phyloP scores from a whole-genome alignment of 1,140 invertebrate genomes.

The Orchestia grillus region DNA sequence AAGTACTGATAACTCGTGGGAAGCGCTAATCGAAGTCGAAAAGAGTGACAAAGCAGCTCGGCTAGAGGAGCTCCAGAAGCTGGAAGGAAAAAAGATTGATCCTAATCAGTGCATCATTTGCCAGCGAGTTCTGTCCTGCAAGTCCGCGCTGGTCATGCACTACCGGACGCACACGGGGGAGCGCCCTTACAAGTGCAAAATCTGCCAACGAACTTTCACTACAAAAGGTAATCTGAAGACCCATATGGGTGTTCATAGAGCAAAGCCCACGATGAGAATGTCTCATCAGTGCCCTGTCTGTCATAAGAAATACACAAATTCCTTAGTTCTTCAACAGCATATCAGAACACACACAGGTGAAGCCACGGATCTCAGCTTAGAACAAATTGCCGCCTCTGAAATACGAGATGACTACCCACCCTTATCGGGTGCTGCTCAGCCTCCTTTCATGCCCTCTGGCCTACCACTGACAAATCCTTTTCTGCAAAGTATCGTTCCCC shows the following conservation, averaged over 20 bases:
- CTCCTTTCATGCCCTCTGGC: conserved; percentile 70
- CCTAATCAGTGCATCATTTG: conserved; percentile 98
- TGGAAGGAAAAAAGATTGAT: conserved; percentile 95
- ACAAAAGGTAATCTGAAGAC: conserved; percentile 99
- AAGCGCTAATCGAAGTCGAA: conserved; percentile 94
- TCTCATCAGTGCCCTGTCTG: conserved; percentile 98
- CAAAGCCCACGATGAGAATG: conserved; percentile 91
- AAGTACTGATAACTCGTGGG: conserved; percentile 96
- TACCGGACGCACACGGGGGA: conserved; percentile 97
- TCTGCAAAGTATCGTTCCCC: conserved; percentile 62
- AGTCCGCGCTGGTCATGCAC: conserved; percentile 99
- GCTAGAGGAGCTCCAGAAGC: conserved; percentile 85
- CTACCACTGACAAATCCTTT: conserved; percentile 63
- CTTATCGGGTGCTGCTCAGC: conserved; percentile 69
- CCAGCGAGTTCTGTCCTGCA: conserved; percentile 95
- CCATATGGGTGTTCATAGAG: conserved; percentile 98
- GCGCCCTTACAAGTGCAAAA: conserved; percentile 95
- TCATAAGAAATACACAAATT: conserved; percentile 97
- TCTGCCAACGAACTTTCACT: conserved; percentile 95
- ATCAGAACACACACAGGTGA: conserved; percentile 93
- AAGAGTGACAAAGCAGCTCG: conserved; percentile 80
- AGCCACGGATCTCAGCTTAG: conserved; percentile 86
- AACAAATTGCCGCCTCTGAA: conserved; percentile 87
- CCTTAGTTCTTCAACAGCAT: conserved; percentile 95
- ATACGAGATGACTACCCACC: conserved; percentile 80